These are phyloP conservation scores for Helicolenus hilgendorfi DNA, from an alignment of 2,797 vertebrate genomes.

Conservation along the genomic window DNA sequence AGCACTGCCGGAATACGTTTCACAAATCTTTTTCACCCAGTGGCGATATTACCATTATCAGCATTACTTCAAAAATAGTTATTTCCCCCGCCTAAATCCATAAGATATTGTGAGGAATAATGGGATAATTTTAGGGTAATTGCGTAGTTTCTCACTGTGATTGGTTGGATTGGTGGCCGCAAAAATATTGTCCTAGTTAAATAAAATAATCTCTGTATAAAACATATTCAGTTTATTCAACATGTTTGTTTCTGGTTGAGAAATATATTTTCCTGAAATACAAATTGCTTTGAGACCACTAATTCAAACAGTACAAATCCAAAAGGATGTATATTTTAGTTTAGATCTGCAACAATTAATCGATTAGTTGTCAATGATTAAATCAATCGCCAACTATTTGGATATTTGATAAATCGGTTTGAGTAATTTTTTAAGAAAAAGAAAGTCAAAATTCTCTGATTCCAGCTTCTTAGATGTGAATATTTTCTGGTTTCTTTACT, in stretches of 20 bases:
- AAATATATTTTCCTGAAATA: conserved; percentile 6
- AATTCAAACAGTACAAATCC: background rate
- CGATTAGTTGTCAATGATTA: no score
- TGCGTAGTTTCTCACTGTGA: conserved; percentile 36
- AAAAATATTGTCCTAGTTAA: conserved; percentile 33
- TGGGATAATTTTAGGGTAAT: conserved; percentile 50
- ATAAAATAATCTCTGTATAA: conserved; percentile 14
- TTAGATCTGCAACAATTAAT: no score
- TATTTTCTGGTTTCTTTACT: no score
- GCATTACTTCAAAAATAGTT: conserved; percentile 62
- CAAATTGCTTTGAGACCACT: background rate
- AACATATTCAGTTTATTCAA: background rate
- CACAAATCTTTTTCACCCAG: conserved; percentile 64
- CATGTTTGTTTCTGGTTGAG: background rate
- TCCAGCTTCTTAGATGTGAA: no score
- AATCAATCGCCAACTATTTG: no score
- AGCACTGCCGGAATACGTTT: conserved; percentile 56
- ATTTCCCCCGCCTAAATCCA: conserved; percentile 49
- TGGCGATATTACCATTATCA: conserved; percentile 55
- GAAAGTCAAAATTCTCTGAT: no score
- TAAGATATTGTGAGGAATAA: conserved; percentile 54
- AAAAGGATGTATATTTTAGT: background rate
- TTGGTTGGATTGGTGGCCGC: conserved; percentile 8
- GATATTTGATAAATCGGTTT: no score
- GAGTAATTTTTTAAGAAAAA: no score